Evolutionary conservation across 2,797 vertebrate species (phyloP).

Genomic region (Molossus alvarezi): DNA sequence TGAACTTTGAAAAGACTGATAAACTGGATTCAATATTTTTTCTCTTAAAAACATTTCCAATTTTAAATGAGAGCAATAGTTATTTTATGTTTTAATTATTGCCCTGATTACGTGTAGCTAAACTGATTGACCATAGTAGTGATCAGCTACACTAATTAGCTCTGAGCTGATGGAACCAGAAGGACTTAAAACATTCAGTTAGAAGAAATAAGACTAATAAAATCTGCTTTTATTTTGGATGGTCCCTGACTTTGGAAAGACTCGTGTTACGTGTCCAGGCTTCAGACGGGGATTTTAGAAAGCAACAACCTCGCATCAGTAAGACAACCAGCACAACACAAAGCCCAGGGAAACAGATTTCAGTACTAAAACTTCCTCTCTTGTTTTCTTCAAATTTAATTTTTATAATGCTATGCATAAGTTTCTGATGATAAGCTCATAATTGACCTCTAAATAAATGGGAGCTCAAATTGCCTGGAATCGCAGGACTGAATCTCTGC

Average conservation of each 20-base stretch:
- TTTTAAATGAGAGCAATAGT: constrained; percentile 21
- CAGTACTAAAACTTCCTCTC: background rate
- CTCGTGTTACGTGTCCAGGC: background rate
- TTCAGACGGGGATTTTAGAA: background rate
- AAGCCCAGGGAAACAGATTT: background rate
- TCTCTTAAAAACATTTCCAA: constrained; percentile 6
- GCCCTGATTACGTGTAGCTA: background rate
- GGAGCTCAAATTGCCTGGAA: background rate
- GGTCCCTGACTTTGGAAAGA: constrained; percentile 11
- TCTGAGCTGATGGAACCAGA: background rate
- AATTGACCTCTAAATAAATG: constrained; percentile 6
- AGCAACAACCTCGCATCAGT: background rate
- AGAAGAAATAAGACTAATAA: background rate
- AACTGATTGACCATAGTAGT: background rate
- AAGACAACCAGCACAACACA: background rate
- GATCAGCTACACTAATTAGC: background rate
- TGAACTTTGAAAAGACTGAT: background rate
- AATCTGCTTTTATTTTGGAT: background rate
- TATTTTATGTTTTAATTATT: constrained; percentile 53
- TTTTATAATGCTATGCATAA: background rate
- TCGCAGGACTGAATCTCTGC: background rate
- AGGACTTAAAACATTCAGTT: constrained; percentile 15
- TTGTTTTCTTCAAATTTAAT: background rate
- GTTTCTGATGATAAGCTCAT: background rate
- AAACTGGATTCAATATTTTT: background rate